Evolutionary conservation across 2,113 vertebrate species (phyloP), one percentile per base, ranked within the genome.

Genomic region (Micromys minutus): DNA sequence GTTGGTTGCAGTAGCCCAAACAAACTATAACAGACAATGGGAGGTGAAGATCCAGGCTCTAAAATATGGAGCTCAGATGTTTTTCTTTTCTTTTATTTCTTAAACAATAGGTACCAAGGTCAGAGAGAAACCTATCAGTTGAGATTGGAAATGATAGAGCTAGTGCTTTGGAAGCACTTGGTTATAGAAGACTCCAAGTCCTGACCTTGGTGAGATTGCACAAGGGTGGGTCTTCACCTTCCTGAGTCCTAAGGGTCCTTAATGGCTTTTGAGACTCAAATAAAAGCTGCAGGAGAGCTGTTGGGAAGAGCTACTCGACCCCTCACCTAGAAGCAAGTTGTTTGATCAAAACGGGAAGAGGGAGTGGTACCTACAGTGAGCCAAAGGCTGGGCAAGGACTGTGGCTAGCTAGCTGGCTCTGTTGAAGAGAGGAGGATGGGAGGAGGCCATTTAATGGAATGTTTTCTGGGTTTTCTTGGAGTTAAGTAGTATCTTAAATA

Each of bases 401-500:
- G 52, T 21, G 63, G 16, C 22, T 69, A 34, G 26, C 59, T 45
- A 7, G 15, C 90, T 59, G 87, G n/a, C 42, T 57, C 17, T 17
- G 11, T 0, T 7, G 65, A 34, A 10, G n/a, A 10, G 34, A 5
- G 34, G 2, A 3, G 24, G 15, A 15, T 22, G 81, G 59, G 76
- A 75, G 52, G 88, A 12, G 39, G 74, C 50, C 34, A 42, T 0
- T 57, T 87, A 71, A 69, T 50, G 77, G 74, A 13, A 42, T 29
- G 7, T 11, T 71, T 84, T 75, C 59, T 96, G 61, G 29, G 67
- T 71, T 83, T 6, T 4, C 42, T 19, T 0, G 3, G 47, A 90
- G 59, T 95, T 95, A 87, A 89, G 34, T 94, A 26, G 13, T 61
- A 50, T 90, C 95, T 96, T 85, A 95, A 96, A 57, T 86, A 94